phyloP scores from a whole-genome alignment of 2,797 vertebrate species.

The Anniella stebbinsi region DNA sequence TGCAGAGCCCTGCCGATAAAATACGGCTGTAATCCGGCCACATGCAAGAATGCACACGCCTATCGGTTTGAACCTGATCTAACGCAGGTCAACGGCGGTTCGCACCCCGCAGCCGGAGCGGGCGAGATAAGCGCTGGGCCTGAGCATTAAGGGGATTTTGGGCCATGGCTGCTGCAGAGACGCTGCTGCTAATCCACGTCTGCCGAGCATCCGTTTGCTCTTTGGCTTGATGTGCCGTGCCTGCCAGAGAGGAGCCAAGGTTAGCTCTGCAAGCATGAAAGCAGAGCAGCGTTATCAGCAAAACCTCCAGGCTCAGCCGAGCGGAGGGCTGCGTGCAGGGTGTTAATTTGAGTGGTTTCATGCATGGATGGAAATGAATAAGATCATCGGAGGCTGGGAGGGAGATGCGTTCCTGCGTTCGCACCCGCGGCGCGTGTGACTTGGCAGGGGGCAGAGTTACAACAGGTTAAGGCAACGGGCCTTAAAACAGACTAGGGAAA shows the following conservation, averaged over 20 bases:
- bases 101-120: neutral
- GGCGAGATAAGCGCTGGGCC: neutral
- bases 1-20: neutral
- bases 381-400: neutral
- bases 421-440: neutral
- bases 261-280: neutral
- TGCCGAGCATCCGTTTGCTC: neutral
- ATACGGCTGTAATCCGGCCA: neutral
- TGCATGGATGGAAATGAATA: conserved; percentile 19
- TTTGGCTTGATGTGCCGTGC: neutral
- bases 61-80: too few relatives aligned
- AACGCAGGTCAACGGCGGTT: neutral
- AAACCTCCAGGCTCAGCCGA: neutral
- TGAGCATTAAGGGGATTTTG: neutral
- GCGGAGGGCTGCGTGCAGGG: neutral
- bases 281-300: neutral
- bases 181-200: neutral
- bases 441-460: neutral
- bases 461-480: neutral
- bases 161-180: neutral
- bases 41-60: neutral
- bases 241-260: neutral
- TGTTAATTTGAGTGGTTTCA: conserved; percentile 26
- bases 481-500: neutral
- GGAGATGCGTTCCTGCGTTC: neutral